Percentiles rank a stretch among this genome's conserved stretches.
These are phyloP conservation scores for Larimichthys crocea DNA, from an alignment of 2,113 vertebrate genomes.

Conservation along the genomic window DNA sequence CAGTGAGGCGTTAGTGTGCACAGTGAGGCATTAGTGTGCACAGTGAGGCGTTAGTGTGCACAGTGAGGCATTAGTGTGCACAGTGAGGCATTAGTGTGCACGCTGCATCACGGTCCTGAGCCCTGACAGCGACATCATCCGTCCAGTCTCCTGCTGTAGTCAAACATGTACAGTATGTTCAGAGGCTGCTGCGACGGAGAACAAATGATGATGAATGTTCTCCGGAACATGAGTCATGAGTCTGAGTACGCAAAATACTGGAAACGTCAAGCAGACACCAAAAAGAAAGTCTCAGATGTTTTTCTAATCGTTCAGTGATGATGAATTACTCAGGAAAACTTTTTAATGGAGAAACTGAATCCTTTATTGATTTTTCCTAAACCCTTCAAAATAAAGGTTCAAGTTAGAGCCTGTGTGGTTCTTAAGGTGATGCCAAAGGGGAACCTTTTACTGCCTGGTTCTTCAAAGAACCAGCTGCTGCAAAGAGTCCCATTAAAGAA, in stretches of 20 bases:
- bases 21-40: too few relatives aligned
- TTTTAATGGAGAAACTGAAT: neutral
- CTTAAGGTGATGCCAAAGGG: too few relatives aligned
- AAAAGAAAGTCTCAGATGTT: neutral
- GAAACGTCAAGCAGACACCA: neutral
- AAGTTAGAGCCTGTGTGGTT: too few relatives aligned
- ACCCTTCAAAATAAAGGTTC: neutral
- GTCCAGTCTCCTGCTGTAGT: slow-evolving; percentile 1
- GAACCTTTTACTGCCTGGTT: too few relatives aligned
- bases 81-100: slow-evolving; percentile 28
- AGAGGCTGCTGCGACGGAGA: neutral
- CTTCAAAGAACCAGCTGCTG: too few relatives aligned
- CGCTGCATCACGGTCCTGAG: slow-evolving; percentile 25
- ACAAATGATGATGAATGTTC: neutral
- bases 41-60: too few relatives aligned
- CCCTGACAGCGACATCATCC: slow-evolving; percentile 33
- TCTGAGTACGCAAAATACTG: too few relatives aligned
- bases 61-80: slow-evolving; percentile 29
- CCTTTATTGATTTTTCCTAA: neutral
- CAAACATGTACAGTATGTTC: neutral
- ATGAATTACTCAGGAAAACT: neutral
- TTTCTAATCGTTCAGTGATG: neutral
- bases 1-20: too few relatives aligned
- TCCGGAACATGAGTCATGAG: neutral
- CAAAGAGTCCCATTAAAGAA: too few relatives aligned